Conservation (phyloP, 2,888 invertebrate species). For the Lycocerus yunnanus region DNA sequence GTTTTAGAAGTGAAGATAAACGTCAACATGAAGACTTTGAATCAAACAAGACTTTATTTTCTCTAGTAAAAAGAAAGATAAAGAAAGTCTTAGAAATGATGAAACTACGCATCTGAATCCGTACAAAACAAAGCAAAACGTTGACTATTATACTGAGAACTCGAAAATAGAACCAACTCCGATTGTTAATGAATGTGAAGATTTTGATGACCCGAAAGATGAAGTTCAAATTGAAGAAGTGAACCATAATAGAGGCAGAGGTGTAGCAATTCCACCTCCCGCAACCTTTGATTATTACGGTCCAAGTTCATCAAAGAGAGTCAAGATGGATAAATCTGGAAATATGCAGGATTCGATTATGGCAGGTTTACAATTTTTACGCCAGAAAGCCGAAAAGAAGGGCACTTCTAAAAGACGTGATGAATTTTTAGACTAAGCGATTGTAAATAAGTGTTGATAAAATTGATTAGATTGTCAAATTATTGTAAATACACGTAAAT, state of each 20-base stretch:
- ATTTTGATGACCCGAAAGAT: conserved; percentile 37
- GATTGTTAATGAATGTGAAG: conserved; percentile 41
- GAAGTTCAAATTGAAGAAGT: background rate
- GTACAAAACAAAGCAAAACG: conserved; percentile 5
- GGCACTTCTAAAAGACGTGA: conserved; percentile 26
- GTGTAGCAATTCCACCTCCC: conserved; percentile 68
- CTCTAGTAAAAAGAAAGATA: conserved; percentile 42
- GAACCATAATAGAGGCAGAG: conserved; percentile 39
- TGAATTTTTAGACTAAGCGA: conserved; percentile 33
- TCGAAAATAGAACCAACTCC: conserved; percentile 29
- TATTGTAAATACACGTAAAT: conserved; percentile 1
- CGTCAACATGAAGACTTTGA: conserved; percentile 15
- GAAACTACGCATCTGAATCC: conserved; percentile 7
- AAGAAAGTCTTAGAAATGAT: conserved; percentile 10
- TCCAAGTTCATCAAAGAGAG: conserved; percentile 48
- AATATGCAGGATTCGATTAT: conserved; percentile 60
- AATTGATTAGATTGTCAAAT: background rate
- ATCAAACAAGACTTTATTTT: conserved; percentile 45
- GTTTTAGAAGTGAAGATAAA: conserved; percentile 29
- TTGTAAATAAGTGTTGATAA: background rate
- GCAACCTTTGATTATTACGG: conserved; percentile 69
- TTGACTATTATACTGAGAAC: background rate
- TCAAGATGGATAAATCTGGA: conserved; percentile 33
- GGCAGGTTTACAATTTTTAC: conserved; percentile 60
- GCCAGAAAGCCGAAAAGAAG: conserved; percentile 60